phyloP scores from a whole-genome alignment of 2,113 vertebrate species.

The Rhinichthys klamathensis region DNA sequence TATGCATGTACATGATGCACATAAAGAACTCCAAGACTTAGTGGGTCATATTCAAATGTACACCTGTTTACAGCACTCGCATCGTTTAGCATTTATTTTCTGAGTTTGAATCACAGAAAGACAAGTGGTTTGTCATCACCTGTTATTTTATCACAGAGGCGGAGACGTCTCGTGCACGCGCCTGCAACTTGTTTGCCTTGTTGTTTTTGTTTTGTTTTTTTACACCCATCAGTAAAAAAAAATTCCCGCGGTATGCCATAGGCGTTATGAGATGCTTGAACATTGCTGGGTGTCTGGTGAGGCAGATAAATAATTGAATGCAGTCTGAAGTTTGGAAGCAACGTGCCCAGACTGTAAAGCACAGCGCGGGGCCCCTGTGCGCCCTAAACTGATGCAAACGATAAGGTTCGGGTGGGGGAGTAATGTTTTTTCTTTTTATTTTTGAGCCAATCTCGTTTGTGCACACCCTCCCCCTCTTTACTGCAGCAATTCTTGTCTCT shows the following conservation, averaged over 20 bases:
- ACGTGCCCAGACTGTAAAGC: conserved; percentile 80
- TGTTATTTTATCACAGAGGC: conserved; percentile 23
- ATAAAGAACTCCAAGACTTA: background rate
- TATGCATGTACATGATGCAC: background rate
- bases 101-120: conserved; percentile 8
- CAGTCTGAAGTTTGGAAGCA: conserved; percentile 78
- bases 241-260: conserved; percentile 19
- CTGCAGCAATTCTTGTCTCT: conserved; percentile 51
- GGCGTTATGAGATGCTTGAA: conserved; percentile 41
- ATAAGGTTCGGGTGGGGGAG: conserved; percentile 60
- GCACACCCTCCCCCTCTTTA: conserved; percentile 38
- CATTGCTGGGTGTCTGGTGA: conserved; percentile 49
- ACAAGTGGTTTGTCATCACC: conserved; percentile 14
- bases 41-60: background rate
- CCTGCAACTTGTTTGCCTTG: background rate
- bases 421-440: conserved; percentile 63
- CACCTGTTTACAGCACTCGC: conserved; percentile 24
- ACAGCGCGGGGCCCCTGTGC: conserved; percentile 62
- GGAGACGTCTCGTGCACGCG: background rate
- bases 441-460: conserved; percentile 60
- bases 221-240: conserved; percentile 15
- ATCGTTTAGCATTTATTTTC: conserved; percentile 9
- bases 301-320: conserved; percentile 79
- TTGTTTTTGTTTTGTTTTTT: background rate
- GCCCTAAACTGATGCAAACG: conserved; percentile 64